A percentile compares a stretch with the other conserved stretches of the same genome.
phyloP scores from a whole-genome alignment of 2,888 invertebrate genomes.

The Oithona nana region DNA sequence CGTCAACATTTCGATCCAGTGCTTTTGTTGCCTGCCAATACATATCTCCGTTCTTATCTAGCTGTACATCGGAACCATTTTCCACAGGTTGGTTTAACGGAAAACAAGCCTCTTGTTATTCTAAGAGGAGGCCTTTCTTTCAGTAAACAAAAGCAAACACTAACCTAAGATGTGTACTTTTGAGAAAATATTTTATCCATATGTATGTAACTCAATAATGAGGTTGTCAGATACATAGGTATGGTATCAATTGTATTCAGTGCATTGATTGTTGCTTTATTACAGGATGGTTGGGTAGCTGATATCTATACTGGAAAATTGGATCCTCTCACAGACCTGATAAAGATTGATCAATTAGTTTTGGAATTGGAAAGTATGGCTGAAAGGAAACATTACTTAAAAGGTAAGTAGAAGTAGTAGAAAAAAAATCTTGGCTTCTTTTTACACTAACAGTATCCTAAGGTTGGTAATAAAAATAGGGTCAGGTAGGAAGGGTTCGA shows the following conservation, averaged over 20 bases:
- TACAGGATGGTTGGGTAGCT: constrained; percentile 37
- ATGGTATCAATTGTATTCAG: no score
- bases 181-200: background rate
- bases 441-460: no score
- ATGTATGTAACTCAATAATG: no score
- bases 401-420: background rate
- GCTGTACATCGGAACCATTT: constrained; percentile 35
- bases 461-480: no score
- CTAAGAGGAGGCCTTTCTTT: constrained; percentile 22
- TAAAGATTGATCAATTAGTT: constrained; percentile 33
- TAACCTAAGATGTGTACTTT: background rate
- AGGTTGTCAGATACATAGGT: no score
- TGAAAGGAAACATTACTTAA: background rate
- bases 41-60: constrained; percentile 42
- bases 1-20: constrained; percentile 57
- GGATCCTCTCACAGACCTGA: constrained; percentile 42
- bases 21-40: constrained; percentile 54
- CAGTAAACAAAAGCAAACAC: no score
- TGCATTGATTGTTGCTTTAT: background rate
- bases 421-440: no score
- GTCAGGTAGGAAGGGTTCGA: no score
- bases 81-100: constrained; percentile 33
- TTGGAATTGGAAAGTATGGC: background rate
- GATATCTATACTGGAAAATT: constrained; percentile 45
- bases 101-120: no score